Conservation (phyloP, 2,797 vertebrate species). For the Pampus argenteus region DNA sequence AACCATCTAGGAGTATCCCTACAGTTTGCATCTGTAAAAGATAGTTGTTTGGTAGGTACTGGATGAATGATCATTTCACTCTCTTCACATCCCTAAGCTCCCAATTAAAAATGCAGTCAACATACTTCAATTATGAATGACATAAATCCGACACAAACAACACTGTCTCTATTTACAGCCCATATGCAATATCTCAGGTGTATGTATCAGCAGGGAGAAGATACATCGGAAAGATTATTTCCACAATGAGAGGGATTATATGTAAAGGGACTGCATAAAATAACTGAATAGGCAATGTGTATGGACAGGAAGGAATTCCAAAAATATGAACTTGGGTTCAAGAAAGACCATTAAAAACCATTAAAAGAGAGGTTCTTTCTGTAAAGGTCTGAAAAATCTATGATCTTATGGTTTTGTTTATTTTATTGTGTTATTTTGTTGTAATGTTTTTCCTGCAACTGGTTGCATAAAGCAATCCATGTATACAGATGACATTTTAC, state of each 20-base stretch:
- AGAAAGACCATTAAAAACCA: neutral
- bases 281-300: no score
- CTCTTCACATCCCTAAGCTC: constrained; percentile 28
- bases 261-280: neutral
- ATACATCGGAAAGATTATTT: constrained; percentile 5
- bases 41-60: neutral
- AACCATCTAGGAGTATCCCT: neutral
- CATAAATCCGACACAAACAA: constrained; percentile 26
- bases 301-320: neutral
- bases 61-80: constrained; percentile 24
- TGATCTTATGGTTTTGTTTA: neutral
- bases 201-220: constrained; percentile 12
- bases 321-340: neutral
- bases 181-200: constrained; percentile 17
- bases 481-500: no score
- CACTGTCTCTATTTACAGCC: constrained; percentile 5
- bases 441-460: neutral
- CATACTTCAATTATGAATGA: constrained; percentile 32
- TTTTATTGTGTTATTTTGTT: no score
- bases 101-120: constrained; percentile 49
- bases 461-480: neutral
- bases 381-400: neutral
- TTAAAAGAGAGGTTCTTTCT: neutral
- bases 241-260: constrained; percentile 14
- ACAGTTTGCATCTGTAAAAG: constrained; percentile 8